Base-by-base conservation (phyloP, 2,113 vertebrate species). In the Tetrao urogallus region DNA sequence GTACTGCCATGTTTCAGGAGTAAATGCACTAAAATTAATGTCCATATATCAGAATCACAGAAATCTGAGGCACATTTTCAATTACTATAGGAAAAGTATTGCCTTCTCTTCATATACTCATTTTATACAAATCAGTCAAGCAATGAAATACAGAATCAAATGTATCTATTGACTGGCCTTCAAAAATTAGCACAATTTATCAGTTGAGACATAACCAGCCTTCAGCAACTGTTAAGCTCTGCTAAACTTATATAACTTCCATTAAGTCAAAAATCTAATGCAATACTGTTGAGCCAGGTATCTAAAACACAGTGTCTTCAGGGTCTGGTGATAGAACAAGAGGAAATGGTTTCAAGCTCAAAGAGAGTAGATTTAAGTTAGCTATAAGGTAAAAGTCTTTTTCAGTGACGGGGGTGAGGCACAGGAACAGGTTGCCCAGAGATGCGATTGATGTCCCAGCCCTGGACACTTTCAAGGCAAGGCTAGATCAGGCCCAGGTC, bases 141-240 rank as follows among this genome's bases (percentile, higher is more conserved):
- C 57, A 90, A 28, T 60, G 54, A 94, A 91, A 88, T 63, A 82
- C 17, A 89, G 67, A 93, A 95, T 83, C 57, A 89, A 95, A 93
- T 93, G 58, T 34, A 67, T 67, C 78, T 38, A 64, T 86, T 87
- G 94, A 82, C 14, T 73, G 50, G 45, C 56, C 64, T 91, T 94
- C 77, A 81, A 56, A 92, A 92, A 95, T 92, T 75, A 78, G 8
- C 42, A 63, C 52, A 91, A 48, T 69, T 76, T 50, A 95, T 85
- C 83, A 92, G 54, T 42, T 63, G 71, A 72, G 61, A 74, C 58
- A 64, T 72, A 83, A 85, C 21, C 67, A n/a, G 84, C 63, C n/a
- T 32, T 38, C 75, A 82, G 24, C 45, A 86, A 73, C 65, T 83
- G 88, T 83, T 78, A 86, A 88, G 45, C 45, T 93, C 61, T 57